phyloP scores from a whole-genome alignment of 2,888 invertebrate genomes.

The Pherbina coryleti region DNA sequence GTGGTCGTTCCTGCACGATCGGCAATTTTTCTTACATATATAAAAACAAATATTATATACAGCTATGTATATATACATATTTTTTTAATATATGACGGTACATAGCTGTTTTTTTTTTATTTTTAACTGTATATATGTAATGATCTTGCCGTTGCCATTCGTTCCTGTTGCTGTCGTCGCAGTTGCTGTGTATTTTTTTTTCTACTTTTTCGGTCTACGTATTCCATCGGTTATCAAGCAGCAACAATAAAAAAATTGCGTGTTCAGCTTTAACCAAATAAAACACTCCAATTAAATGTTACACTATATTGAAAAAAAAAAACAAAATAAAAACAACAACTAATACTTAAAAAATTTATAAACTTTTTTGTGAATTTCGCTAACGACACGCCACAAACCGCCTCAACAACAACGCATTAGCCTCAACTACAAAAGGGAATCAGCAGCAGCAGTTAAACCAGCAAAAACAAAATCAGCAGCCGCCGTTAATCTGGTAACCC shows the following conservation, averaged over 20 bases:
- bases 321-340: not conserved
- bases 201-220: not conserved
- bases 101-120: not conserved
- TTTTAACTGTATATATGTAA: not conserved
- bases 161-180: not conserved
- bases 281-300: too few relatives aligned
- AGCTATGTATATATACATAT: too few relatives aligned
- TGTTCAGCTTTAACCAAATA: not conserved
- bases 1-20: constrained; percentile 28
- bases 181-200: not conserved
- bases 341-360: not conserved
- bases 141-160: constrained; percentile 4
- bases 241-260: constrained; percentile 9
- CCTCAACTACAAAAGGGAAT: not conserved
- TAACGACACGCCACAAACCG: constrained; percentile 19
- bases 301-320: not conserved
- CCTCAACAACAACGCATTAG: not conserved
- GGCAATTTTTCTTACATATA: constrained; percentile 18
- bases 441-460: not conserved
- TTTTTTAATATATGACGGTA: not conserved
- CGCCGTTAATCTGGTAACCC: not conserved
- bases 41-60: not conserved
- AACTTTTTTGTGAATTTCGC: not conserved
- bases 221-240: not conserved
- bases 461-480: not conserved